Base-by-base conservation (phyloP, 2,888 invertebrate genomes). In the Agonopterix heracliana region DNA sequence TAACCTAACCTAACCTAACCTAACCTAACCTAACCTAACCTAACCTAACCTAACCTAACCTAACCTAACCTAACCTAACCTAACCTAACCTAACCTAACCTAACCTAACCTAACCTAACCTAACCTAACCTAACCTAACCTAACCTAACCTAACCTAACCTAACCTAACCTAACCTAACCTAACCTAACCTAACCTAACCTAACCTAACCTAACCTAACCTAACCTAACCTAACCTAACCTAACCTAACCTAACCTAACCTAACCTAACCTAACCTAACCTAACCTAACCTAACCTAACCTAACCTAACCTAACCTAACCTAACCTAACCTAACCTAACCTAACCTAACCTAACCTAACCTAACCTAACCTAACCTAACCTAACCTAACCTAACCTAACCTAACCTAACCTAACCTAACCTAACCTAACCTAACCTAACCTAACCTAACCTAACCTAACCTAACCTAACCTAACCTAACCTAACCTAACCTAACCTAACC, bases 361-460 rank as follows among this genome's bases (percentile, higher is more conserved):
- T 41, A 44, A 50, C 46, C 47, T 44, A 46, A 47, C 46, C 47
- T 44, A 46, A 50, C 46, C 50, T 46, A 46, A 50, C 46, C 50
- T 46, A 44, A 50, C 44, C 47, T 46, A 46, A 50, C 46, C 50
- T 46, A 46, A 50, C 46, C 50, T 46, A 46, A 50, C 42, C 46
- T 46, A 40, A 49, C 40, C 47, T 41, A 41, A 47, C 40, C 47
- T 41, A 41, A 47, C 40, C 47, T 41, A 41, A 47, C 40, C 47
- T 41, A 41, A 47, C 40, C 47, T 41, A 41, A 47, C 40, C 47
- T 41, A 45, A 50, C 45, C 50, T 47, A 47, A 50, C 45, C 49
- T 45, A 45, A 50, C 45, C 49, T 45, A 45, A 50, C 45, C 49
- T 45, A 52, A 49, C 52, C 49, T 49, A 52, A 49, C 52, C n/a